Conservation (phyloP, 2,888 invertebrate genomes). For the Acanthoscelides obtectus region DNA sequence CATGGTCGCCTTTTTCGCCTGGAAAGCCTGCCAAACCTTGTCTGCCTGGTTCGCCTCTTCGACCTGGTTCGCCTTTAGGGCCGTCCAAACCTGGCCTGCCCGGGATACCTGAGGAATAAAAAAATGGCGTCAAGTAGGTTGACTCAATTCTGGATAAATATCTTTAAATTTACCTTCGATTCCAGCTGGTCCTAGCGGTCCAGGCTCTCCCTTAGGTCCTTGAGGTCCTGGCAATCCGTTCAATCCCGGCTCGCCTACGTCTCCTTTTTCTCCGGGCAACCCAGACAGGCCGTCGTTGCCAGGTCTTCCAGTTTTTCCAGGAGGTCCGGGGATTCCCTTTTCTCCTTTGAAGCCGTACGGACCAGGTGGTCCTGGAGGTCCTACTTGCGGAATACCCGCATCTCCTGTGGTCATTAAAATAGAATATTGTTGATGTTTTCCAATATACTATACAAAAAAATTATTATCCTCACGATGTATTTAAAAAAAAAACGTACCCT, state of each 20-base stretch:
- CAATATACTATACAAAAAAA: too few relatives aligned
- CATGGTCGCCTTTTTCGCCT: constrained; percentile 69
- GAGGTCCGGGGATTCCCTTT: constrained; percentile 68
- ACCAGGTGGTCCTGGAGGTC: constrained; percentile 57
- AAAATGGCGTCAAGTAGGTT: too few relatives aligned
- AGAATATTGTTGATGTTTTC: too few relatives aligned
- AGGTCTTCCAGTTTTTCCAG: constrained; percentile 66
- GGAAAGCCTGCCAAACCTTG: constrained; percentile 61
- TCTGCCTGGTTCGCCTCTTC: constrained; percentile 60
- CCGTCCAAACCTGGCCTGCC: constrained; percentile 62
- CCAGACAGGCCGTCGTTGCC: constrained; percentile 64
- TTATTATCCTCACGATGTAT: too few relatives aligned
- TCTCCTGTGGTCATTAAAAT: constrained; percentile 50
- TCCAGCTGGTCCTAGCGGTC: constrained; percentile 70
- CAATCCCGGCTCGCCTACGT: constrained; percentile 55
- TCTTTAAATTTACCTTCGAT: constrained; percentile 57
- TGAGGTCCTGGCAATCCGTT: constrained; percentile 54
- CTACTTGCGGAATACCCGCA: constrained; percentile 62
- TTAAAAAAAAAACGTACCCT: constrained; percentile 41
- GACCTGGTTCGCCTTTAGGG: constrained; percentile 59
- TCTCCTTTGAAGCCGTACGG: constrained; percentile 63
- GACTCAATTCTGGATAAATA: too few relatives aligned
- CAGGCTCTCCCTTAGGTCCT: constrained; percentile 75
- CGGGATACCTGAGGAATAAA: constrained; percentile 38
- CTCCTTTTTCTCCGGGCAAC: constrained; percentile 63